These are phyloP conservation scores for Pollimyrus isidori DNA, from an alignment of 2,113 vertebrate species.

Conservation along the genomic window DNA sequence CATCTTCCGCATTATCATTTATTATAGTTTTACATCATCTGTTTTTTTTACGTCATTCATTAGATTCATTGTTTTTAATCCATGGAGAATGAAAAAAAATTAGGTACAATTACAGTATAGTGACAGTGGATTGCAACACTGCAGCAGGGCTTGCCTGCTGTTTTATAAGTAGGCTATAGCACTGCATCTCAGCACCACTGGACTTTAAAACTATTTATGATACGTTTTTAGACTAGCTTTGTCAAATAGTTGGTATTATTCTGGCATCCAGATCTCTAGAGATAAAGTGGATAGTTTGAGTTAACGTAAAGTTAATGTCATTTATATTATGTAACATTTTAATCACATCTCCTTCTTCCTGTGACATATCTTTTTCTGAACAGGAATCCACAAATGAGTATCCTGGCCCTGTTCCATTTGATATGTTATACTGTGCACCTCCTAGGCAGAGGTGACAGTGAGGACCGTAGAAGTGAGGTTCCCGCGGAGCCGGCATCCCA, in stretches of 20 bases:
- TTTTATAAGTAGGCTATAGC: not conserved
- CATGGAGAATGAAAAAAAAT: not conserved
- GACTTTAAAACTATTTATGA: not conserved
- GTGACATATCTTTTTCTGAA: not conserved
- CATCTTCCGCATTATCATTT: not conserved
- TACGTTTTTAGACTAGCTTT: not conserved
- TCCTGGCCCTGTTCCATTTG: not conserved
- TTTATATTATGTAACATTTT: not conserved
- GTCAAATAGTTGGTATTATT: not conserved
- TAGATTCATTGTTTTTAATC: not conserved
- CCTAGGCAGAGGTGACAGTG: not conserved
- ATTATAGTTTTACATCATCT: not conserved
- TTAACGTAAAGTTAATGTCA: not conserved
- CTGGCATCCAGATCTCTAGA: not conserved
- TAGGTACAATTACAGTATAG: constrained; percentile 24
- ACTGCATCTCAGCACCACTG: not conserved
- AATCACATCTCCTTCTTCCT: not conserved
- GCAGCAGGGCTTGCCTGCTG: not conserved
- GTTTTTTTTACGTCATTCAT: not conserved
- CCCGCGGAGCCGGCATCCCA: not conserved
- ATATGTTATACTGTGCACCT: not conserved
- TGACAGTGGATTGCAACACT: constrained; percentile 1
- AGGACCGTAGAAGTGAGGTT: not conserved
- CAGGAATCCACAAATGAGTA: not conserved
- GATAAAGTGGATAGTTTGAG: constrained; percentile 13